Evolutionary conservation across 2,113 vertebrate genomes (phyloP).

Genomic region (Xenus cinereus): DNA sequence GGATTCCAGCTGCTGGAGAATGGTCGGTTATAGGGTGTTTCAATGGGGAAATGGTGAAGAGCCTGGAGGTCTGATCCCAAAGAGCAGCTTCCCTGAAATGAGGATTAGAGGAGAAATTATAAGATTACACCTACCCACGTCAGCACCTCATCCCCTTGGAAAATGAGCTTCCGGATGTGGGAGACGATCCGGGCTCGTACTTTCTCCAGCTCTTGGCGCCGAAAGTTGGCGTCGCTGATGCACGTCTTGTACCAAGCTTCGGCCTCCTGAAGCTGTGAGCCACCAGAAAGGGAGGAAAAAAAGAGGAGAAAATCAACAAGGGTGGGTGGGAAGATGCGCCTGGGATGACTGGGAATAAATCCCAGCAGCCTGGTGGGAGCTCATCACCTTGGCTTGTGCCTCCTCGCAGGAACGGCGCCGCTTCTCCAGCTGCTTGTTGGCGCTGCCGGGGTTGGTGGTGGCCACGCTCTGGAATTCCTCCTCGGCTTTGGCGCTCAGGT

Average conservation of each 20-base stretch:
- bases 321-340: accelerated
- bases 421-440: slow-evolving; percentile 87
- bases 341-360: background rate
- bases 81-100: background rate
- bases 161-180: slow-evolving; percentile 87
- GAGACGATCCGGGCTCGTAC: slow-evolving; percentile 83
- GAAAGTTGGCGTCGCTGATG: slow-evolving; percentile 77
- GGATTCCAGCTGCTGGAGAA: too few species aligned
- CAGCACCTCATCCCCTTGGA: slow-evolving; percentile 88
- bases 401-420: slow-evolving; percentile 88
- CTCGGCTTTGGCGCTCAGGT: slow-evolving; percentile 74
- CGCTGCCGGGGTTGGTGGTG: background rate
- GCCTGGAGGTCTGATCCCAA: background rate
- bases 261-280: slow-evolving; percentile 76
- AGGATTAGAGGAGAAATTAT: background rate
- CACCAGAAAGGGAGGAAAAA: background rate
- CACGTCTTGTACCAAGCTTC: slow-evolving; percentile 78
- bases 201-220: slow-evolving; percentile 82
- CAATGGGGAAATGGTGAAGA: background rate
- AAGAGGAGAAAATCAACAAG: background rate
- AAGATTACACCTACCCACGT: slow-evolving; percentile 76
- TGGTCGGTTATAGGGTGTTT: accelerated
- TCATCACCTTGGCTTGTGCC: slow-evolving; percentile 80
- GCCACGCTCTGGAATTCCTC: slow-evolving; percentile 70
- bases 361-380: too few species aligned